Evolutionary conservation across 2,888 invertebrate genomes (phyloP), one percentile per base, ranked within the genome.

Genomic region (Drosophila putrida): DNA sequence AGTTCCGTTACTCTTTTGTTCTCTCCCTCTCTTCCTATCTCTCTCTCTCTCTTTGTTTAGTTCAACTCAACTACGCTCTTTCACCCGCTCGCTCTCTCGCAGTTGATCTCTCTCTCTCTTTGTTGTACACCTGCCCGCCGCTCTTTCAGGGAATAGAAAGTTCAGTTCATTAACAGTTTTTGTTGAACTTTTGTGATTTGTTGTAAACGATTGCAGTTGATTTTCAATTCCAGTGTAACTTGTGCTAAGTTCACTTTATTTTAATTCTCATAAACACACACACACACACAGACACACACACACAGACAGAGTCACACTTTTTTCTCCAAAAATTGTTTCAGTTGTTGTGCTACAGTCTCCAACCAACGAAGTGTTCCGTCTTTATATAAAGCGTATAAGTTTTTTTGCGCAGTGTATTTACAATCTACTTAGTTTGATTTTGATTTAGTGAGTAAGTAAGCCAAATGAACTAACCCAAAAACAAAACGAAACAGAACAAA

Each of bases 291-390:
- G 15, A 53, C 35, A 53, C 47, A 28, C 13, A 28, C 54, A 41
- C 64, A 61, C 61, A 50, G 20, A 43, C 53, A 64, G 47, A n/a
- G n/a, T 13, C 25, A 43, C 58, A 71, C 54, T 6, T 13, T 49
- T 62, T 53, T 61, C 74, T 73, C 39, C 53, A 53, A 69, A 53
- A 69, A 75, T 71, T 75, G 71, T 75, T 75, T 78, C 78, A 78
- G 75, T 77, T 74, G 75, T 64, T 78, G 75, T 75, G 79, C 79
- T 72, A 75, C 72, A 78, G 53, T 75, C 71, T 75, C 75, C 58
- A 78, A 68, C 71, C 77, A 65, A 75, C 78, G 71, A 77, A 71
- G 77, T 77, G 77, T 78, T 78, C 77, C 71, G 65, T 73, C 58
- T 66, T 73, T 73, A 68, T 60, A 53, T 61, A 59, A 63, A 76